Evolutionary conservation across 2,797 vertebrate genomes (phyloP).

Genomic region (Rhinophrynus dorsalis): DNA sequence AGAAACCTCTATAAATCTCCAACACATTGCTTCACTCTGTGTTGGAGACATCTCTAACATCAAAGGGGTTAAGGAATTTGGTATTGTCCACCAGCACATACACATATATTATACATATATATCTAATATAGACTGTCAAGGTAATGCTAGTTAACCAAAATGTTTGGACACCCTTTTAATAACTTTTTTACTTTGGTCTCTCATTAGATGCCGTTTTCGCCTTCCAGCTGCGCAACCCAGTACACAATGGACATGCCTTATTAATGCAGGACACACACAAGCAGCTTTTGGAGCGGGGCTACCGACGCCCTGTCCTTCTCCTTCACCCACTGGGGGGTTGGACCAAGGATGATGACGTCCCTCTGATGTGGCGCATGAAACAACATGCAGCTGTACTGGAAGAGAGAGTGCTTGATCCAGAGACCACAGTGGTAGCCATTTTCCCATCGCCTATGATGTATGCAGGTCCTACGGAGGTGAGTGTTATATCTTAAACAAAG

Average conservation of each 20-base stretch:
- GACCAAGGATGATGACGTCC: conserved; percentile 97
- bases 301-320: conserved; percentile 88
- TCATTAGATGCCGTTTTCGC: conserved; percentile 91
- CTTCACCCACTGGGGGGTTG: conserved; percentile 94
- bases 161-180: no score
- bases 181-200: conserved; percentile 34
- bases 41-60: no score
- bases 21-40: no score
- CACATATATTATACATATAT: no score
- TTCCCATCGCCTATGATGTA: conserved; percentile 99
- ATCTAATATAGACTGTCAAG: no score
- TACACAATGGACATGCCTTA: conserved; percentile 94
- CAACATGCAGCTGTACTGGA: conserved; percentile 94
- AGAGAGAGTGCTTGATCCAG: conserved; percentile 84
- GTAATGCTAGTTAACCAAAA: no score
- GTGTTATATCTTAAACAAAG: not conserved
- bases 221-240: conserved; percentile 94
- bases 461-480: conserved; percentile 95
- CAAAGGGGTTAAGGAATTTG: no score
- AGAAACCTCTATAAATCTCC: no score
- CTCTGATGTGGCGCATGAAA: conserved; percentile 91
- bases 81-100: no score
- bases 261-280: conserved; percentile 95
- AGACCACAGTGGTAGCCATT: conserved; percentile 91
- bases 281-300: conserved; percentile 87